A percentile compares a stretch with the other conserved stretches of the same genome.
phyloP scores from a whole-genome alignment of 1,140 invertebrate genomes.

The Apolygus lucorum region DNA sequence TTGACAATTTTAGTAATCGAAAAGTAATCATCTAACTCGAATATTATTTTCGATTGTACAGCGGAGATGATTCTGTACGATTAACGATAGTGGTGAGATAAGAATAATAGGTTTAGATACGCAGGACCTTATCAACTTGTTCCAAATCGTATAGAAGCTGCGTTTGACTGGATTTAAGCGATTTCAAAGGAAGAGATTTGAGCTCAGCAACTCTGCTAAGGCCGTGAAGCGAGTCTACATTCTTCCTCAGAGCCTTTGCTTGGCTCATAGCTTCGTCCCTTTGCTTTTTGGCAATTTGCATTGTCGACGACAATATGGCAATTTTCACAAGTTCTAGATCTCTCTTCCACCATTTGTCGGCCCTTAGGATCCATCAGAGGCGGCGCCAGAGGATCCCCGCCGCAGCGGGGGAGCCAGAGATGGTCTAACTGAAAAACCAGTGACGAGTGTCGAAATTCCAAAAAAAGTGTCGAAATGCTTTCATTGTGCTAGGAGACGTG shows the following conservation, averaged over 20 bases:
- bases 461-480: background rate
- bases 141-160: constrained; percentile 67
- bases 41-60: no score
- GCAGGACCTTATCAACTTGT: constrained; percentile 76
- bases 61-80: no score
- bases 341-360: background rate
- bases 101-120: no score
- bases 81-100: no score
- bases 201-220: constrained; percentile 54
- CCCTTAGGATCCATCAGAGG: background rate
- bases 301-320: constrained; percentile 80
- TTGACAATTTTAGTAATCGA: no score
- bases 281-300: constrained; percentile 67
- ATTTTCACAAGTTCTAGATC: constrained; percentile 52
- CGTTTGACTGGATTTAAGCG: constrained; percentile 65
- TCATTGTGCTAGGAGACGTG: constrained; percentile 24
- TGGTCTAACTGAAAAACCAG: constrained; percentile 25
- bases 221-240: constrained; percentile 54
- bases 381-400: no score
- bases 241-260: constrained; percentile 53
- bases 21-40: no score
- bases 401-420: background rate
- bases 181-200: constrained; percentile 58
- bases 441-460: constrained; percentile 4
- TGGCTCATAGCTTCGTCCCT: constrained; percentile 69